phyloP scores from a whole-genome alignment of 2,888 invertebrate genomes.

The Hemicrepidius hirtus region DNA sequence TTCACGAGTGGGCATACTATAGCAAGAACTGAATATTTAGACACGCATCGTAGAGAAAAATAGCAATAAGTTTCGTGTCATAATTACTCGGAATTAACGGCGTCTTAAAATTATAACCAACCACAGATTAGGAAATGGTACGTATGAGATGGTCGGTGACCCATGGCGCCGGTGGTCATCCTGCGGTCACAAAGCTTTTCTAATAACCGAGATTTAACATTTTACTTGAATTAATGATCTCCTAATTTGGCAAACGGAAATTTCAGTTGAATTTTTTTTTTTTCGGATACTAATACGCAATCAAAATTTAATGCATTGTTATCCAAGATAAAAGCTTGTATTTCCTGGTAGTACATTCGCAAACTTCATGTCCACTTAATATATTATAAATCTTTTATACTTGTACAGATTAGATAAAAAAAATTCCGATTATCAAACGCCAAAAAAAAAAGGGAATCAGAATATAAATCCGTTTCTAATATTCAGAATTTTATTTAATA shows the following conservation, averaged over 20 bases:
- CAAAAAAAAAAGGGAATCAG: too few species aligned
- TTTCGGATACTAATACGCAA: too few species aligned
- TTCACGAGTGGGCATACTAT: not conserved
- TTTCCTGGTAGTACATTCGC: too few species aligned
- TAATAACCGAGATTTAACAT: constrained; percentile 12
- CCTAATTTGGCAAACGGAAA: not conserved
- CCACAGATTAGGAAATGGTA: constrained; percentile 13
- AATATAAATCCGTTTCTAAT: too few species aligned
- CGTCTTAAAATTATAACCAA: constrained; percentile 4
- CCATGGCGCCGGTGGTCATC: constrained; percentile 29
- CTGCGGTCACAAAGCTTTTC: constrained; percentile 11
- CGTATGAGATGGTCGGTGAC: constrained; percentile 11
- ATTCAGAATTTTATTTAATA: too few species aligned
- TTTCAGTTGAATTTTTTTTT: too few species aligned
- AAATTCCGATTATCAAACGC: too few species aligned
- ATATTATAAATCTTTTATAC: too few species aligned
- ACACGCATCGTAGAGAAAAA: constrained; percentile 6
- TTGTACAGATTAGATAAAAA: too few species aligned
- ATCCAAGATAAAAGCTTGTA: too few species aligned
- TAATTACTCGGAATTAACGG: constrained; percentile 3
- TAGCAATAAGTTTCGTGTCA: not conserved
- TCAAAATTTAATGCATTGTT: too few species aligned
- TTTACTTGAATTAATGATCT: not conserved
- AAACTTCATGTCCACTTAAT: too few species aligned
- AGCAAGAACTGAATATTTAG: not conserved